Evolutionary conservation across 2,797 vertebrate species (phyloP), one percentile per base, ranked within the genome.

Genomic region (Bradypodion pumilum): DNA sequence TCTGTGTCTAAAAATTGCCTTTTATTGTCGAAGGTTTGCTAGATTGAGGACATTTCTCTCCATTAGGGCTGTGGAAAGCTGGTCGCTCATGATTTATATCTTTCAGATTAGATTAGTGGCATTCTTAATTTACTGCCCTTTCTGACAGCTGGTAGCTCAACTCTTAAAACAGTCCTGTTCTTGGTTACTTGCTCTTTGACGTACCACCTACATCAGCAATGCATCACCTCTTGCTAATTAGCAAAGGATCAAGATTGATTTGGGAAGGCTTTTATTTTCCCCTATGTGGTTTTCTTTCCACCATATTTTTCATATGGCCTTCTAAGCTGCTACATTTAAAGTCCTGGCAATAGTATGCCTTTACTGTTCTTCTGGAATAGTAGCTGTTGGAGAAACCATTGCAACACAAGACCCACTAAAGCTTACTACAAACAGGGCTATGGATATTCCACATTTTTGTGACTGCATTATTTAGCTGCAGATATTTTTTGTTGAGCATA

Each of bases 1-100:
- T 84, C 5, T 86, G 44, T 89, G 49, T 79, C 46, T 90, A 80
- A 85, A 87, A 86, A 93, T 75, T 87, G 83, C 21, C 65, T 93
- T 92, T 92, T 93, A 87, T 92, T 74, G 84, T 2, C 63, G 75
- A 90, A 89, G 91, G 74, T 37, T 91, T 90, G 27, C 76, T 89
- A 83, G 46, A 82, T 73, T 88, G 40, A 86, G 77, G 69, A 12
- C 74, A 85, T 90, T 92, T 92, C 80, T 93, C 83, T 90, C 80
- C 73, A 4, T 90, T 88, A 59, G 56, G 59, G 70, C 86, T 80
- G 13, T 52, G 88, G 49, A 81, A 25, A 74, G 69, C 8, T 91
- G 93, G 90, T 90, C 68, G 79, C 16, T 74, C 35, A 76, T 87
- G 75, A 86, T 75, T 92, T 91, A 72, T 84, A 23, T 84, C 56